Evolutionary conservation across 2,113 vertebrate genomes (phyloP), one percentile per base, ranked within the genome.

Genomic region (Planiliza haematocheilus): DNA sequence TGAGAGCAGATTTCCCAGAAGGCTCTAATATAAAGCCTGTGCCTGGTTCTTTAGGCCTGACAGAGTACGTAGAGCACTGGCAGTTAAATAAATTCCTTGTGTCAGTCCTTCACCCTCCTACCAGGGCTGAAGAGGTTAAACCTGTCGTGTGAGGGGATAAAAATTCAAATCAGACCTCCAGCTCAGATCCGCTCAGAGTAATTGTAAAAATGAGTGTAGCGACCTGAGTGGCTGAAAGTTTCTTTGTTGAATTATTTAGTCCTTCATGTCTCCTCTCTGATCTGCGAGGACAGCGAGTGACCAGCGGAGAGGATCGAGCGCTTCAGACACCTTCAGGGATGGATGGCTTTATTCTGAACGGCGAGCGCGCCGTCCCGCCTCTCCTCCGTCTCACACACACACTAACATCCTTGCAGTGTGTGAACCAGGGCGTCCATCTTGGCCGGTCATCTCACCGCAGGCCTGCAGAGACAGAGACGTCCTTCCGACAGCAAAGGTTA

Each of bases 401-500:
- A 39, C 41, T 16, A 45, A 7, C 24, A 5, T 30, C 30, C 56
- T 8, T 12, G 41, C 11, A 42, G n/a, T 14, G 42, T 14, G 37
- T 46, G 53, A 72, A 50, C 58, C 1, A 3, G 39, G 41, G 75
- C 68, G 59, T 73, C 79, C 74, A 77, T 83, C 80, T 74, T 76
- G 73, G 55, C 69, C 42, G 37, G 48, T 67, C 34, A 20, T 75
- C 70, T 77, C 89, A 17, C 82, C 41, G 11, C 84, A 48, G 86
- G 84, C 85, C 88, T 86, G 90, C 69, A 43, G 84, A 81, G 88
- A 76, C 42, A 76, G 84, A 80, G 77, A 50, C 77, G 72, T 89
- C 82, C 69, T 73, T 87, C 84, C 63, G 71, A 83, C 85, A 78
- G 81, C 68, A 84, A 81, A 94, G 91, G 92, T 93, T 92, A 93